These are phyloP conservation scores for Zoanthus solanderi DNA, from an alignment of 92 coral and sea anemone genomes.

Conservation along the genomic window DNA sequence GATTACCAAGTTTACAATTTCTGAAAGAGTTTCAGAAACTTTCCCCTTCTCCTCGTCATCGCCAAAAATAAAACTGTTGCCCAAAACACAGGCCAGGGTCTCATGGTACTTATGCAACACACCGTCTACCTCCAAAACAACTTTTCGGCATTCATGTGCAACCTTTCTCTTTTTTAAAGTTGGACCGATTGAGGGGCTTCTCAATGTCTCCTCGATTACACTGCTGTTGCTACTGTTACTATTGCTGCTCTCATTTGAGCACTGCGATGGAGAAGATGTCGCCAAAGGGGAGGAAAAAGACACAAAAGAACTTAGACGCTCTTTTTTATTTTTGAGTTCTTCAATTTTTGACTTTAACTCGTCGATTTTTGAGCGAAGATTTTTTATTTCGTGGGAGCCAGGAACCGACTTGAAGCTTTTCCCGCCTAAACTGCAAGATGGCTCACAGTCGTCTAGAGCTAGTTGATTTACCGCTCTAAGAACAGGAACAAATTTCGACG, in stretches of 20 bases:
- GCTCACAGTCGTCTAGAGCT: conserved; percentile 10
- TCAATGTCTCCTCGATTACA: conserved; percentile 3
- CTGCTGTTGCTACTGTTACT: background rate
- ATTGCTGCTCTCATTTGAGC: no score
- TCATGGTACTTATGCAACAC: background rate
- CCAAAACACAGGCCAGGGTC: conserved; percentile 40
- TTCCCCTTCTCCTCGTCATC: conserved; percentile 33
- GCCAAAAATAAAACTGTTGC: conserved; percentile 31
- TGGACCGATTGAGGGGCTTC: conserved; percentile 28
- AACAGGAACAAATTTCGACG: conserved; percentile 20
- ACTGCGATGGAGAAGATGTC: conserved; percentile 20
- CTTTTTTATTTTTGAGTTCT: conserved; percentile 17
- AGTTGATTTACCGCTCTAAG: conserved; percentile 26
- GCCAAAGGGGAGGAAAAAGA: conserved; percentile 38
- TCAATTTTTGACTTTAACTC: background rate
- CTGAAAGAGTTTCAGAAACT: background rate
- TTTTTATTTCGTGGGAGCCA: conserved; percentile 32
- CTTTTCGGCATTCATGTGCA: background rate
- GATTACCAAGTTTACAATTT: background rate
- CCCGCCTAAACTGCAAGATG: conserved; percentile 40
- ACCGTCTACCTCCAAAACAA: conserved; percentile 20
- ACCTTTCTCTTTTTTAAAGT: conserved; percentile 36
- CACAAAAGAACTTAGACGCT: conserved; percentile 7
- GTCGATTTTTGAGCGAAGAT: conserved; percentile 15
- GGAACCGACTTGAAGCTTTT: conserved; percentile 21